Evolutionary conservation across 2,797 vertebrate genomes (phyloP).

Genomic region (Rhincodon typus): DNA sequence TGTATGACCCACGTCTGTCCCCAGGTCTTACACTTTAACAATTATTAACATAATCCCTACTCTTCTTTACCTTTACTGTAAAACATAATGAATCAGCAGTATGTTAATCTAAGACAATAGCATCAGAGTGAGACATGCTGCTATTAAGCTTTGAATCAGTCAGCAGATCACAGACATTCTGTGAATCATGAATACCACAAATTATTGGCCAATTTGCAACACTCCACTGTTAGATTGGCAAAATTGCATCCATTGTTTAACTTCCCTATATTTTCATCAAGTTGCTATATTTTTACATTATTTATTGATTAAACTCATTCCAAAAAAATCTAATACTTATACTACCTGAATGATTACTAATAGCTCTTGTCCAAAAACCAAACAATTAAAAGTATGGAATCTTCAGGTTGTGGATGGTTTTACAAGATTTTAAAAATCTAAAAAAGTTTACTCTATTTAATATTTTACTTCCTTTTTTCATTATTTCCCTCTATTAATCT

Average conservation of each 20-base stretch:
- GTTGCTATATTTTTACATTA: background rate
- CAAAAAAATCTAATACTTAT: background rate
- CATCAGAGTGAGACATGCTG: background rate
- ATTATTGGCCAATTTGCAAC: background rate
- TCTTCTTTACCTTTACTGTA: background rate
- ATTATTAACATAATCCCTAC: background rate
- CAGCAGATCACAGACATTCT: background rate
- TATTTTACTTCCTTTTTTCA: background rate
- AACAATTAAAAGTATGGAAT: background rate
- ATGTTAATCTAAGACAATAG: background rate
- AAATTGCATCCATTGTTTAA: background rate
- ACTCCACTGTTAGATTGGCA: background rate
- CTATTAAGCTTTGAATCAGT: background rate
- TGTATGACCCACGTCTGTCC: background rate
- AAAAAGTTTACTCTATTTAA: background rate
- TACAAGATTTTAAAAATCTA: background rate
- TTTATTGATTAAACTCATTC: background rate
- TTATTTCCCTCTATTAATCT: background rate
- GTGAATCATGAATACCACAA: background rate
- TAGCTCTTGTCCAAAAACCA: background rate
- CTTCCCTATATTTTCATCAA: background rate
- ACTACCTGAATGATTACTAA: background rate
- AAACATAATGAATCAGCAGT: background rate
- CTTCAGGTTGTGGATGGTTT: background rate
- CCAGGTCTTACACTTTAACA: background rate